Percentiles rank a stretch among this genome's conserved stretches.
Conservation (phyloP, 2,888 invertebrate genomes). For the Portevinia maculata region DNA sequence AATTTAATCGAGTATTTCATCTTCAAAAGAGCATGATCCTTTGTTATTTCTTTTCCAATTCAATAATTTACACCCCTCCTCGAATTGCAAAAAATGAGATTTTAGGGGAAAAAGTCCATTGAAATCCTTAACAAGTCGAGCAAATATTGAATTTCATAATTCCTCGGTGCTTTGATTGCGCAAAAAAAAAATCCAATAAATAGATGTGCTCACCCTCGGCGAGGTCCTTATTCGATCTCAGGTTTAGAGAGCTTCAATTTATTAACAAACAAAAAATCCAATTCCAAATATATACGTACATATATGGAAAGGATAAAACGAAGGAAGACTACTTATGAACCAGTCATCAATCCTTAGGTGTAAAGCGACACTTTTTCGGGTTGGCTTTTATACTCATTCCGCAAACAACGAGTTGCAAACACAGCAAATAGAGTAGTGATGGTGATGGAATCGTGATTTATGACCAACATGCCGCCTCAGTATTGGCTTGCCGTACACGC, state of each 20-base stretch:
- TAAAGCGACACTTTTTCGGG: constrained; percentile 11
- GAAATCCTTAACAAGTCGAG: constrained; percentile 54
- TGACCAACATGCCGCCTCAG: constrained; percentile 46
- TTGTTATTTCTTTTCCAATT: constrained; percentile 66
- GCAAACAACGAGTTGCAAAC: no score
- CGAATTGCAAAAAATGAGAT: not conserved
- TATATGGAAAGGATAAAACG: not conserved
- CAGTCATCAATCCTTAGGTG: no score
- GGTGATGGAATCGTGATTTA: constrained; percentile 66
- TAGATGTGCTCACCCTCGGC: constrained; percentile 29
- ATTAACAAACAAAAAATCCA: constrained; percentile 25
- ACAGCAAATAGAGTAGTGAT: no score
- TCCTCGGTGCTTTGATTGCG: constrained; percentile 2
- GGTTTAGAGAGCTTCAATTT: constrained; percentile 53
- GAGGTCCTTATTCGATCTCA: not conserved
- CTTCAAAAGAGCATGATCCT: constrained; percentile 67
- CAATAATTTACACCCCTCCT: constrained; percentile 57
- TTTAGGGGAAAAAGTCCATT: constrained; percentile 16
- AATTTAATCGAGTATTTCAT: constrained; percentile 46
- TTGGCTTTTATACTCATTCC: constrained; percentile 24
- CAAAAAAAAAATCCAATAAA: constrained; percentile 29
- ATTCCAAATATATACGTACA: not conserved
- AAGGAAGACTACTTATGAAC: no score
- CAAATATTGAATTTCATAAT: constrained; percentile 69
- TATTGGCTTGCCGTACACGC: constrained; percentile 3